Percentiles rank a stretch among this genome's conserved stretches.
These are phyloP conservation scores for Acanthoscelides obtectus DNA, from an alignment of 2,888 invertebrate genomes.

Conservation along the genomic window DNA sequence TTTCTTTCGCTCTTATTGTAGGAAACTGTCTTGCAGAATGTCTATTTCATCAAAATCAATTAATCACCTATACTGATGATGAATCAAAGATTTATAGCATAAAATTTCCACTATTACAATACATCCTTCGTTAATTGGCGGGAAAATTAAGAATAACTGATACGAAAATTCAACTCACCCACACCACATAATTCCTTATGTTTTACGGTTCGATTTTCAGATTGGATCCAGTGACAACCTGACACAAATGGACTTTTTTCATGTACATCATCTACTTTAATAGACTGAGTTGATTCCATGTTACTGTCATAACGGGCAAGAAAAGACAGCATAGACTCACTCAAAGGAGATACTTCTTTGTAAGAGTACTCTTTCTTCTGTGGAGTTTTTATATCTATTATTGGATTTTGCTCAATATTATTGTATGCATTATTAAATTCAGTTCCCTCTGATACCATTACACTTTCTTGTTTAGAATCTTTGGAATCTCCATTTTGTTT, in stretches of 20 bases:
- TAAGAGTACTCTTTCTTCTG: background rate
- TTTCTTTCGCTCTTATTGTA: too few relatives aligned
- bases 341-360: background rate
- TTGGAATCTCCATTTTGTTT: background rate
- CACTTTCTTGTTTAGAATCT: background rate
- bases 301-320: background rate
- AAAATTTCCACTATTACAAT: too few relatives aligned
- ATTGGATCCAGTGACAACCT: constrained; percentile 3
- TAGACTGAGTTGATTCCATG: background rate
- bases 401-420: background rate
- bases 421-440: background rate
- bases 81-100: too few relatives aligned
- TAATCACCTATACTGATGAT: too few relatives aligned
- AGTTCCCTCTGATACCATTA: background rate
- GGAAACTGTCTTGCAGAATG: too few relatives aligned
- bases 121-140: too few relatives aligned
- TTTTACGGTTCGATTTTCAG: background rate
- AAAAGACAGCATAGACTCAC: background rate
- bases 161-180: constrained; percentile 12
- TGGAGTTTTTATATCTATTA: background rate
- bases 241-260: constrained; percentile 1
- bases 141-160: too few relatives aligned
- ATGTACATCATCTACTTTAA: background rate
- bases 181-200: constrained; percentile 11
- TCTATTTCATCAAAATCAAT: too few relatives aligned